Base-by-base conservation (phyloP, 2,888 invertebrate genomes). In the Alsophila aescularia region DNA sequence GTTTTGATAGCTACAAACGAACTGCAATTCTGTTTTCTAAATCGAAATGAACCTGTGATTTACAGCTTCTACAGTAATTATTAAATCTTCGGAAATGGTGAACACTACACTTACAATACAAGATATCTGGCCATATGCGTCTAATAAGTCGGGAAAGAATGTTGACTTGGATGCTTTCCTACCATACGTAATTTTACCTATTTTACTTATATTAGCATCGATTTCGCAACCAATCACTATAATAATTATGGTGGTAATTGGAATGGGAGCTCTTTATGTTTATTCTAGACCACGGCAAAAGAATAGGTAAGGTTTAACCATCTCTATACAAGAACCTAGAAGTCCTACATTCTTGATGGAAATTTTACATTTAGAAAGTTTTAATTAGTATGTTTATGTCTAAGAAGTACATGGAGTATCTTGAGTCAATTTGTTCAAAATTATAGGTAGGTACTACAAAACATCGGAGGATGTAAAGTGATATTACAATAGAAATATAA, bases 211-310 rank as follows among this genome's bases (percentile, higher is more conserved):
- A 32, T 66, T 85, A 49, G 80, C 85, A n/a, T 82, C 88, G 1
- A 70, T 86, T 64, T 90, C 90, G 7, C 71, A 69, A n/a, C 67
- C 74, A 6, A 59, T 86, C 1, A 90, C 91, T 5, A 74, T 87
- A 35, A 76, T 82, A 49, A 66, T 87, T 13, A 87, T 91, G 84
- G 80, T 87, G 8, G 74, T 82, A 14, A 90, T 88, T 52, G 83
- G 72, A 31, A 91, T 91, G 91, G 88, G 84, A 27, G 85, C 76
- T 27, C 70, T 90, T 5, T 91, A 91, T 57, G 86, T 88, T 1
- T 74, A 83, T 40, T 85, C 88, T 14, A 79, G 91, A 58, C 91
- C 90, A 34, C 77, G 81, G n/a, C 83, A 87, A 59, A 90, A 90
- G 67, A 90, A 90, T 71, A 86, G 90, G 91, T 90, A 53, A 29